These are phyloP conservation scores for Poecilia picta DNA, from an alignment of 2,797 vertebrate species.

Conservation along the genomic window DNA sequence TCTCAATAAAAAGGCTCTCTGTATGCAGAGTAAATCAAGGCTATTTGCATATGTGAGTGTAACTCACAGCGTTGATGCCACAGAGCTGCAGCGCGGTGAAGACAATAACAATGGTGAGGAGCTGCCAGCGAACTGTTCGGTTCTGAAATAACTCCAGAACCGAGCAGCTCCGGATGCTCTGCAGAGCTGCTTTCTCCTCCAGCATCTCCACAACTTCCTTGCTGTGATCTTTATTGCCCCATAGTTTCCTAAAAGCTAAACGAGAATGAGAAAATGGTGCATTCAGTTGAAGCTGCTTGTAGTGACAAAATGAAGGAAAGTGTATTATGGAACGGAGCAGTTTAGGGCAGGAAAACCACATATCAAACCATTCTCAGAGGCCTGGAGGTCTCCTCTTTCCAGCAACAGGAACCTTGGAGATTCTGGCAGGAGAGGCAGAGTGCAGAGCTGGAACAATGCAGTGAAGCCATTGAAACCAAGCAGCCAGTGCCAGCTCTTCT, in stretches of 20 bases:
- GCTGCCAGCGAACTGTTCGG: conserved; percentile 81
- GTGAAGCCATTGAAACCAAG: conserved; percentile 72
- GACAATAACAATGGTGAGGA: conserved; percentile 75
- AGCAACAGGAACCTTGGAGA: conserved; percentile 82
- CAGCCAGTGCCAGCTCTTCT: conserved; percentile 78
- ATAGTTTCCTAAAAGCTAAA: conserved; percentile 79
- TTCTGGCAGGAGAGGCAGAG: conserved; percentile 81
- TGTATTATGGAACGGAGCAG: background rate
- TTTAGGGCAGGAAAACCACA: background rate
- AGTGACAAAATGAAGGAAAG: background rate
- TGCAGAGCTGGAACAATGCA: conserved; percentile 76
- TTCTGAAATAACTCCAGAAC: conserved; percentile 78
- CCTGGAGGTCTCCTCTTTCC: conserved; percentile 69
- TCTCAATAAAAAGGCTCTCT: background rate
- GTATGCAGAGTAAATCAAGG: background rate
- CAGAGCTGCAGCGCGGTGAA: conserved; percentile 69
- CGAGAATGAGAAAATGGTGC: background rate
- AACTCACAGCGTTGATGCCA: conserved; percentile 80
- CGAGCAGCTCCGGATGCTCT: conserved; percentile 58
- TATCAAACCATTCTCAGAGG: conserved; percentile 74
- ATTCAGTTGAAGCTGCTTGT: background rate
- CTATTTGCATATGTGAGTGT: background rate
- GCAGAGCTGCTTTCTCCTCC: conserved; percentile 74
- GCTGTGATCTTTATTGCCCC: conserved; percentile 77
- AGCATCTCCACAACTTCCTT: conserved; percentile 83